Evolutionary conservation across 2,113 vertebrate genomes (phyloP), one percentile per base, ranked within the genome.

Genomic region (Amphilophus citrinellus): DNA sequence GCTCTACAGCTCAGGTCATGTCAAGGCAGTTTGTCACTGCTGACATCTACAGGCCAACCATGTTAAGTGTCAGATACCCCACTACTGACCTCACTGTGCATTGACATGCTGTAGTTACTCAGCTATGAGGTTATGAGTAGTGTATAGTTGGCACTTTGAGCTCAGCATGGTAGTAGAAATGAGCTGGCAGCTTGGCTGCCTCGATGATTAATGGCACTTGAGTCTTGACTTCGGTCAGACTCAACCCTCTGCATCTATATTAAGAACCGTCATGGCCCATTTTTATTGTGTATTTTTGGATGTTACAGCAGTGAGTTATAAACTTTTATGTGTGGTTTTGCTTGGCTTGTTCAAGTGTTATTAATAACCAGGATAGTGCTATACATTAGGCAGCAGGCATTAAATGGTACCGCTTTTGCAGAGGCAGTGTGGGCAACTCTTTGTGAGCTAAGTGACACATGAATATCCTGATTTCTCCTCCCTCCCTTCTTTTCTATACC

Each of bases 1-100:
- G 53, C 56, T 59, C 1, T 13, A 6, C 37, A 39, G 24, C 42
- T 77, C 7, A 7, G 53, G 59, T 57, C 84, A 79, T 61, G 18
- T 80, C 39, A 47, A 58, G 77, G 85, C 63, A 57, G 78, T 90
- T 91, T 90, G 86, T 84, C 84, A 86, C 81, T 85, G 83, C 93
- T 94, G 92, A 92, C 92, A 90, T 85, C 93, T 94, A 84, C 89
- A 91, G 93, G 92, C 89, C 57, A 53, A 30, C 59, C 1, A 0
- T n/a, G 86, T 37, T 82, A 63, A 35, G 88, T 84, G 85, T 77
- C 89, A 83, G 11, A 77, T 78, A 75, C 68, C 75, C 80, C 37
- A 47, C 13, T 24, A 8, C 10, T 86, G 90, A 93, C 85, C 86
- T 66, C 80, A 60, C 71, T 10, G 22, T 60, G 60, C 35, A 5